Percentiles rank a stretch among this genome's conserved stretches.
Conservation (phyloP, 2,797 vertebrate genomes). For the Gallinago nigripennis region DNA sequence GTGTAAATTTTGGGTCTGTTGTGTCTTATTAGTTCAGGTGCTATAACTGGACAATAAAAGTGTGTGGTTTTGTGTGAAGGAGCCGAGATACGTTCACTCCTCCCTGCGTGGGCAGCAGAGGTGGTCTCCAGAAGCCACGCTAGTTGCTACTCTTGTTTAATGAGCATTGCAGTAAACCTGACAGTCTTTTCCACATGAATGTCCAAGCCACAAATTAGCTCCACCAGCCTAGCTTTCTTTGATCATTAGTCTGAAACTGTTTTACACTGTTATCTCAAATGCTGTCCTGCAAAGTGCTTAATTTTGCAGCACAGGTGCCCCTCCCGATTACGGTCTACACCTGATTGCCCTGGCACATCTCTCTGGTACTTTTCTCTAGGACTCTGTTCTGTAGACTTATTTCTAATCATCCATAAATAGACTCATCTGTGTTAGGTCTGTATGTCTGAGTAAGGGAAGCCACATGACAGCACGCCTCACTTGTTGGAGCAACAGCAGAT, state of each 20-base stretch:
- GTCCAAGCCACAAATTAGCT: neutral
- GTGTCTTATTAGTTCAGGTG: neutral
- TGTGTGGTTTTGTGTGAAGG: neutral
- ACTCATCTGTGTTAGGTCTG: slow-evolving; percentile 59
- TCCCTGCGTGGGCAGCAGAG: neutral
- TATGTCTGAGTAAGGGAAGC: slow-evolving; percentile 58
- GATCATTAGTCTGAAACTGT: neutral
- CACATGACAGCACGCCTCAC: slow-evolving; percentile 53
- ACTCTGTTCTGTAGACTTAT: slow-evolving; percentile 26
- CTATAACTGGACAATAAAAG: neutral
- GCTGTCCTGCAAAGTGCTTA: neutral
- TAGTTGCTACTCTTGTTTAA: neutral
- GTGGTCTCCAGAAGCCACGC: neutral
- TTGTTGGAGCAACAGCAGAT: slow-evolving; percentile 69
- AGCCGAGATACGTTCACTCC: neutral
- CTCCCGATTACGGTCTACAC: neutral
- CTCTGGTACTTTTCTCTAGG: neutral
- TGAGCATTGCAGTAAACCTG: neutral
- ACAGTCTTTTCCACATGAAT: neutral
- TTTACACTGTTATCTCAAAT: neutral
- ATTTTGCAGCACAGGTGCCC: neutral
- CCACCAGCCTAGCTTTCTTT: neutral
- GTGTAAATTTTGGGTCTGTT: neutral
- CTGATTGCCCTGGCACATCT: neutral
- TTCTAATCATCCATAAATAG: slow-evolving; percentile 67